Conservation (phyloP, 2,797 vertebrate species). For the Pangasius djambal region DNA sequence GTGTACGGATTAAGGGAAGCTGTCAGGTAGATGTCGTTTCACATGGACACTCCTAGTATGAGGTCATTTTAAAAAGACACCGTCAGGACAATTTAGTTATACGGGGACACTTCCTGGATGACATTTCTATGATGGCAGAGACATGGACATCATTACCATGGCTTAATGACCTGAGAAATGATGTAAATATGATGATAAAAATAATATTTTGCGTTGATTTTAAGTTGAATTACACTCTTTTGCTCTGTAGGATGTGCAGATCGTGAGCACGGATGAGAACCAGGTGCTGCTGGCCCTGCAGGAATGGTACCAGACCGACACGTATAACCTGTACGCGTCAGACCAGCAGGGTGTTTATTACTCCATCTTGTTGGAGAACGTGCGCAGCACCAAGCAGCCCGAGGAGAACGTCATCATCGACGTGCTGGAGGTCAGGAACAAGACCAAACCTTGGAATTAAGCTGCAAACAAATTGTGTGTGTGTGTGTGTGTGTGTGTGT, state of each 20-base stretch:
- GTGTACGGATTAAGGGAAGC: too few relatives aligned
- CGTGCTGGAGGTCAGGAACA: conserved; percentile 85
- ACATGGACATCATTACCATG: background rate
- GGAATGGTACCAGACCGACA: conserved; percentile 96
- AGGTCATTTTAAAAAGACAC: background rate
- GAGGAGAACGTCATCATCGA: conserved; percentile 91
- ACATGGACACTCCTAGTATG: too few relatives aligned
- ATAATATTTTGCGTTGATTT: background rate
- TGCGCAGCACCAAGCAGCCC: conserved; percentile 91
- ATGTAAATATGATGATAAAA: background rate
- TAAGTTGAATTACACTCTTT: background rate
- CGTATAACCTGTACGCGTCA: conserved; percentile 95
- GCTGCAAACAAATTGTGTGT: background rate
- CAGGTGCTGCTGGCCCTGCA: conserved; percentile 94
- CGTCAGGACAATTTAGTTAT: background rate
- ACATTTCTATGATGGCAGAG: background rate
- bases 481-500: too few relatives aligned
- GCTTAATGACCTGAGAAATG: background rate
- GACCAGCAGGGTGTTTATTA: conserved; percentile 87
- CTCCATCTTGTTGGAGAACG: conserved; percentile 86
- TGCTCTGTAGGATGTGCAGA: conserved; percentile 85
- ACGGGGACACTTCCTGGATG: background rate
- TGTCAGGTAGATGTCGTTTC: background rate
- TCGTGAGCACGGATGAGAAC: conserved; percentile 93
- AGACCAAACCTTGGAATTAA: background rate